phyloP scores from a whole-genome alignment of 2,888 invertebrate genomes.

The Drosophila austrosaltans region DNA sequence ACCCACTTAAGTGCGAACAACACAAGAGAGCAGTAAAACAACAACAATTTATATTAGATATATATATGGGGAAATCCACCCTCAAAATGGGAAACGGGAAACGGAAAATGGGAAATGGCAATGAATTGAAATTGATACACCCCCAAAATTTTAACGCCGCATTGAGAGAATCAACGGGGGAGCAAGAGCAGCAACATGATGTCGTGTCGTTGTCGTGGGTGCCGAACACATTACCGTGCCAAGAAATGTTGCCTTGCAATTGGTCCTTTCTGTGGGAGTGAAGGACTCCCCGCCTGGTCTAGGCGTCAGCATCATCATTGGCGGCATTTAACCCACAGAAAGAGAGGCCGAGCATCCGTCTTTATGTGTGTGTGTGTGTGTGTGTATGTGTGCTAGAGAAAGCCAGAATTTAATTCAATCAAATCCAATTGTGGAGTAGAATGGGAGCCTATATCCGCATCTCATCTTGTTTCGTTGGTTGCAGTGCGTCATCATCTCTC shows the following conservation, averaged over 20 bases:
- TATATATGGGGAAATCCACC: slow-evolving; percentile 63
- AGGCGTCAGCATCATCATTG: slow-evolving; percentile 64
- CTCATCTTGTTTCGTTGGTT: slow-evolving; percentile 9
- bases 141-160: slow-evolving; percentile 77
- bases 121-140: slow-evolving; percentile 79
- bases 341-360: slow-evolving; percentile 28
- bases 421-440: slow-evolving; percentile 56
- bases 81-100: slow-evolving; percentile 57
- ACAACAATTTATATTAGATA: slow-evolving; percentile 56
- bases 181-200: slow-evolving; percentile 36
- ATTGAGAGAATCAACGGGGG: slow-evolving; percentile 71
- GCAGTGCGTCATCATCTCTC: slow-evolving; percentile 62
- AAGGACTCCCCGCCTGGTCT: slow-evolving; percentile 64
- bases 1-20: slow-evolving; percentile 75
- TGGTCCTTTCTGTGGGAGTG: slow-evolving; percentile 35
- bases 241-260: slow-evolving; percentile 39
- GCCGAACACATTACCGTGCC: slow-evolving; percentile 33
- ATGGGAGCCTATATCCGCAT: not conserved
- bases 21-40: slow-evolving; percentile 38
- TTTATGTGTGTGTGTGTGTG: not conserved
- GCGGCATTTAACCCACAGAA: slow-evolving; percentile 56
- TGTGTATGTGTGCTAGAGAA: not conserved
- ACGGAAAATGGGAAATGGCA: slow-evolving; percentile 56
- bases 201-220: slow-evolving; percentile 44
- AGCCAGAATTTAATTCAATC: slow-evolving; percentile 70